A percentile compares a stretch with the other conserved stretches of the same genome.
phyloP scores from a whole-genome alignment of 2,888 invertebrate species.

The Acrocera orbiculus region DNA sequence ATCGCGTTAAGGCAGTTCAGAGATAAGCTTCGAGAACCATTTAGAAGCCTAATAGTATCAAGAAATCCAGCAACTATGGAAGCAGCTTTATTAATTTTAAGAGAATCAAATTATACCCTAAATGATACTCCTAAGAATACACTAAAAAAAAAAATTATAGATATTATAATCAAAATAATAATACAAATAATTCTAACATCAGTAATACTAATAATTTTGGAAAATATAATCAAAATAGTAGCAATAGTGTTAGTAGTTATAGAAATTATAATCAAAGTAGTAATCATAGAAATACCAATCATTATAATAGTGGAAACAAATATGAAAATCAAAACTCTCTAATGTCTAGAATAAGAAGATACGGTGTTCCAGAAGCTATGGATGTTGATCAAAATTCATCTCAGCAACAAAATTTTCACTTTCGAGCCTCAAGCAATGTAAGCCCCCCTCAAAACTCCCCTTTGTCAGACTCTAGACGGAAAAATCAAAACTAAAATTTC shows the following conservation, averaged over 20 bases:
- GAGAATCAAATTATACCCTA: background rate
- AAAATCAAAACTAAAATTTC: background rate
- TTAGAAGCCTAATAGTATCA: background rate
- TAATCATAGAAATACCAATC: too few species aligned
- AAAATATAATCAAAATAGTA: background rate
- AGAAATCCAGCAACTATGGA: background rate
- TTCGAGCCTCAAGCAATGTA: too few species aligned
- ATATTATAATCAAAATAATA: too few species aligned
- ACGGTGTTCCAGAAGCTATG: conserved; percentile 1
- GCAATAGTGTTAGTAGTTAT: conserved; percentile 2
- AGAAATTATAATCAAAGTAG: background rate
- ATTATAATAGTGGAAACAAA: background rate
- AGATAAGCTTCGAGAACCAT: background rate
- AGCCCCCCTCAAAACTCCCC: background rate
- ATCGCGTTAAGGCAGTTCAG: background rate
- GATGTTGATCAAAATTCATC: conserved; percentile 2
- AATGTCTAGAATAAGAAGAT: conserved; percentile 2
- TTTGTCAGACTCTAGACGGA: background rate
- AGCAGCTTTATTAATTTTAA: background rate
- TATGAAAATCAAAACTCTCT: background rate
- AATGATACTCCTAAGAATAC: background rate
- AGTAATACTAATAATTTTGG: background rate
- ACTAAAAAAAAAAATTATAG: background rate
- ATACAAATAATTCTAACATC: background rate
- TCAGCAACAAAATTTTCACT: too few species aligned